Evolutionary conservation across 1,140 invertebrate species (phyloP), one percentile per base, ranked within the genome.

Genomic region (Sarcophaga peregrina): DNA sequence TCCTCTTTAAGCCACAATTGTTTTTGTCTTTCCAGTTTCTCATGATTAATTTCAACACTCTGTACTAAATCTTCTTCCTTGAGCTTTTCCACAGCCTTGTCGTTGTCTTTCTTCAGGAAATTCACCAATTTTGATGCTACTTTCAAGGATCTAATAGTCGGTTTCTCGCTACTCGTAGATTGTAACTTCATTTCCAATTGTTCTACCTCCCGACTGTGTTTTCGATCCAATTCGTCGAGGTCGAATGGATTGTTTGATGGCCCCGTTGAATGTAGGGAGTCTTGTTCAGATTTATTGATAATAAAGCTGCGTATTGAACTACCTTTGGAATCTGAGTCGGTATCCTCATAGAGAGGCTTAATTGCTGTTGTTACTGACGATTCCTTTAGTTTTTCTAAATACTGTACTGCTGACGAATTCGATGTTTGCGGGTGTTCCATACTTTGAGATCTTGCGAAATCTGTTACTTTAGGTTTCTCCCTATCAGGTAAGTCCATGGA

Each of bases 311-410:
- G 86, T 46, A 90, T 86, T 3, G 89, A 92, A 50, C 93, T 92
- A 48, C 92, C 92, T 13, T 93, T 93, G 0, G 92, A 93, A 15
- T 91, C 92, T 0, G 91, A 92, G 81, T 92, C 89, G 8, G 89
- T 90, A 81, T 90, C 88, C 17, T 90, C 89, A 74, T 90, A 88
- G 15, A 88, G 83, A 0, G 86, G 85, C 81, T 86, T 86, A 6
- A 87, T 84, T 0, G 81, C 15, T 3, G 68, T 76, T 0, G 82
- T 76, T 37, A 37, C 25, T 37, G 25, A 37, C 25, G 72, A 84
- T 1, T 87, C 86, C 50, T 89, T 89, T 5, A 88, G 81, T 82
- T 87, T 88, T 72, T 87, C 86, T 80, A 88, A 82, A 68, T 83
- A 82, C 11, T 73, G 81, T 2, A 84, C 84, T 5, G 82, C 83